Base-by-base conservation (phyloP, 2,797 vertebrate genomes). In the Notamacropus eugenii region DNA sequence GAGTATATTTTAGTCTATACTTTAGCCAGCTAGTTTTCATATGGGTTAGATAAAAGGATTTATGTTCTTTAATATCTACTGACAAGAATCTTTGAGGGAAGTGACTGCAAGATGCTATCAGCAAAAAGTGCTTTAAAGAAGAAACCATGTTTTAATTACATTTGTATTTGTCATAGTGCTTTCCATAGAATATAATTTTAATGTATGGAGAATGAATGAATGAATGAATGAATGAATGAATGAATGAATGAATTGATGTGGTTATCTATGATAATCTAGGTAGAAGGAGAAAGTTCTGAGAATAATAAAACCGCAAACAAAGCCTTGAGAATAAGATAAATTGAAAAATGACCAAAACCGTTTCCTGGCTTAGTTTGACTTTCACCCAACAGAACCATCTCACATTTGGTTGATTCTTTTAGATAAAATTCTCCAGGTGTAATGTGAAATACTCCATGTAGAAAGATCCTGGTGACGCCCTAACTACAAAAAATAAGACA, bases 401-500 rank as follows among this genome's bases (percentile, higher is more conserved):
- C 1, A 2, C 1, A 9, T 31, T 27, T 0, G 24, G n/a, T 28
- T 54, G 8, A 14, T 3, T 34, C 4, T 46, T 55, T 9, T 28
- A 59, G 54, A 27, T n/a, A 87, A 46, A 54, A 12, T 28, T 55
- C 28, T n/a, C 57, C 90, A 46, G 92, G 55, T 28, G 24, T 6
- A 54, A 9, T 14, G 46, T 5, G 46, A 54, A 57, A 27, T 31
- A 52, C 11, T 40, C 55, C 9, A 4, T 9, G 0, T 3, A 0
- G 29, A 90, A 94, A 92, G 59, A 6, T 46, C 10, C 13, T 14
- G 11, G 10, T 11, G 55, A 40, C 9, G 74, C 54, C 0, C 9
- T 27, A 54, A 29, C 13, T 27, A 31, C 16, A 34, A 11, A 57
- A 0, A 2, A 29, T 0, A 13, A 90, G 54, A 0, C 0, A 5